phyloP scores from a whole-genome alignment of 2,113 vertebrate genomes.

The Tympanuchus pallidicinctus region DNA sequence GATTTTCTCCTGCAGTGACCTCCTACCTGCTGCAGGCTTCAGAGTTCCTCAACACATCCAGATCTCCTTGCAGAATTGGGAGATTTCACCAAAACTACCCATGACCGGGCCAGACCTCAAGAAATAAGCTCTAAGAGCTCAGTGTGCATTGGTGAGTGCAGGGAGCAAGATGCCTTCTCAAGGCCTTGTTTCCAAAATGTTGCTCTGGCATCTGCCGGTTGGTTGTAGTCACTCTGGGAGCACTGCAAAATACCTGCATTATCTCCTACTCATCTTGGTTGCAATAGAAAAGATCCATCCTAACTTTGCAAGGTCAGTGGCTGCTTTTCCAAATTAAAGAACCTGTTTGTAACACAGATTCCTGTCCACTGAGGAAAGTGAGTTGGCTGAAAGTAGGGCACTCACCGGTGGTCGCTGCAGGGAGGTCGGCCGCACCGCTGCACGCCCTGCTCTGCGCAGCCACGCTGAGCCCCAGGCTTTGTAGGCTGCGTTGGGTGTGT shows the following conservation, averaged over 20 bases:
- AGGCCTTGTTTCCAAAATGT: fast-evolving
- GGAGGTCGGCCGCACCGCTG: background rate
- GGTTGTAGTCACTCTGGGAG: background rate
- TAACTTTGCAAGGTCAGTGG: background rate
- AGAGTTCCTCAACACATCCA: background rate
- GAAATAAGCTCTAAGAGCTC: fast-evolving
- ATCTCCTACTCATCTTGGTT: background rate
- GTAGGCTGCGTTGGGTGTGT: background rate
- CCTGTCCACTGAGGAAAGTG: background rate
- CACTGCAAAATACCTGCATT: background rate
- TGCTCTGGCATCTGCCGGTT: background rate
- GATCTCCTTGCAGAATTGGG: background rate
- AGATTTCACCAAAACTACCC: background rate
- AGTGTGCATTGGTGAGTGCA: background rate
- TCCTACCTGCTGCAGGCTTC: too few species aligned
- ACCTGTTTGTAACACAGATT: background rate
- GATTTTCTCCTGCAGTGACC: background rate
- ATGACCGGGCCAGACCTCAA: background rate
- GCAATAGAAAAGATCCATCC: background rate
- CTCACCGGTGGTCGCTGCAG: background rate
- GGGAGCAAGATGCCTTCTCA: background rate
- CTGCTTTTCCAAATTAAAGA: background rate
- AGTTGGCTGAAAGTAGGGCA: background rate
- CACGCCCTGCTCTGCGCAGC: background rate
- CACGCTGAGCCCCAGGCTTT: background rate